phyloP scores from a whole-genome alignment of 2,888 invertebrate species.

The Scaeva pyrastri region DNA sequence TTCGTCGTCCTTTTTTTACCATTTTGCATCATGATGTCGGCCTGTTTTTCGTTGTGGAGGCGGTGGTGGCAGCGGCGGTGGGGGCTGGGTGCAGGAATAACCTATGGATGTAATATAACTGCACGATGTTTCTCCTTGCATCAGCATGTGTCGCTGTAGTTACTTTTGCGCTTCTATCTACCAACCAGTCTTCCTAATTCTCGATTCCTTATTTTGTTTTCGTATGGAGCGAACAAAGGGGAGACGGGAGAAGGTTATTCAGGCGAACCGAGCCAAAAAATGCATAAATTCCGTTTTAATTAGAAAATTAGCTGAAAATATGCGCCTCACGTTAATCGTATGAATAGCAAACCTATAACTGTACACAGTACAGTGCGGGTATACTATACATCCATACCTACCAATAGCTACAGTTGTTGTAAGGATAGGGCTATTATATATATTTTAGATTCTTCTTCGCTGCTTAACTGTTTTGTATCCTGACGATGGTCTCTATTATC shows the following conservation, averaged over 20 bases:
- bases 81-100: no score
- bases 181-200: background rate
- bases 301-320: slow-evolving; percentile 84
- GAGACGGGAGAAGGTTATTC: slow-evolving; percentile 55
- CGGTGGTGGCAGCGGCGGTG: background rate
- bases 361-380: background rate
- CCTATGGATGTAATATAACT: slow-evolving; percentile 39
- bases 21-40: slow-evolving; percentile 21
- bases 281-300: slow-evolving; percentile 84
- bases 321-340: slow-evolving; percentile 84
- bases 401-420: slow-evolving; percentile 6
- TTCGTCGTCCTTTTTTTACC: slow-evolving; percentile 34
- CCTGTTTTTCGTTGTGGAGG: background rate
- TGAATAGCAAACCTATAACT: slow-evolving; percentile 76
- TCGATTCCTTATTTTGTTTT: slow-evolving; percentile 14
- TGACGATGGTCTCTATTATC: background rate
- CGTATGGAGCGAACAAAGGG: background rate
- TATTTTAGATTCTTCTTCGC: slow-evolving; percentile 54
- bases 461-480: slow-evolving; percentile 36
- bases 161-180: background rate
- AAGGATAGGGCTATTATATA: slow-evolving; percentile 54
- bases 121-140: slow-evolving; percentile 66
- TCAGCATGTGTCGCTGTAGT: slow-evolving; percentile 72
- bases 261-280: slow-evolving; percentile 79
- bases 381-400: background rate